Percentiles rank a stretch among this genome's conserved stretches.
Evolutionary conservation across 2,888 invertebrate species (phyloP).

Genomic region (Euplexia lucipara): DNA sequence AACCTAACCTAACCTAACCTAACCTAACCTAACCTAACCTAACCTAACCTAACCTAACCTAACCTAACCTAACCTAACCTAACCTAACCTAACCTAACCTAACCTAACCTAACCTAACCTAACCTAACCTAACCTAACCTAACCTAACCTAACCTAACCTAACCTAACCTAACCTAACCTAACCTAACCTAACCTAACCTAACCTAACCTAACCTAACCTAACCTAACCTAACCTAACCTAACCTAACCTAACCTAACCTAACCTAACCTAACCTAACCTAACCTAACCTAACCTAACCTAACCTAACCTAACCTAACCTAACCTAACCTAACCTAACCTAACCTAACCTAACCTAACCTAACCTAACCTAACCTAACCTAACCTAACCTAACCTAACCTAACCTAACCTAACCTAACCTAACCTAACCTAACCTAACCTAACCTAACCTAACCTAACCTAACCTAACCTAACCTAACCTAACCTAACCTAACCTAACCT

Average conservation of each 20-base stretch:
- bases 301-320: constrained; percentile 57
- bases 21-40: constrained; percentile 32
- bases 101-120: constrained; percentile 65
- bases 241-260: no score
- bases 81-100: constrained; percentile 53
- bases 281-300: constrained; percentile 56
- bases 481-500: constrained; percentile 61
- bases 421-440: constrained; percentile 60
- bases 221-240: constrained; percentile 56
- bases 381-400: constrained; percentile 60
- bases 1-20: constrained; percentile 63
- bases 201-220: constrained; percentile 28
- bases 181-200: constrained; percentile 58
- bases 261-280: constrained; percentile 22
- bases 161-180: constrained; percentile 59
- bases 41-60: no score
- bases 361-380: constrained; percentile 60
- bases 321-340: constrained; percentile 59
- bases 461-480: constrained; percentile 63
- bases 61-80: constrained; percentile 60
- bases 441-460: constrained; percentile 62
- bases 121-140: constrained; percentile 64
- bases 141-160: no score
- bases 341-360: constrained; percentile 60
- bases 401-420: constrained; percentile 60